Conservation (phyloP, 2,113 vertebrate genomes). For the Limnothrissa miodon region DNA sequence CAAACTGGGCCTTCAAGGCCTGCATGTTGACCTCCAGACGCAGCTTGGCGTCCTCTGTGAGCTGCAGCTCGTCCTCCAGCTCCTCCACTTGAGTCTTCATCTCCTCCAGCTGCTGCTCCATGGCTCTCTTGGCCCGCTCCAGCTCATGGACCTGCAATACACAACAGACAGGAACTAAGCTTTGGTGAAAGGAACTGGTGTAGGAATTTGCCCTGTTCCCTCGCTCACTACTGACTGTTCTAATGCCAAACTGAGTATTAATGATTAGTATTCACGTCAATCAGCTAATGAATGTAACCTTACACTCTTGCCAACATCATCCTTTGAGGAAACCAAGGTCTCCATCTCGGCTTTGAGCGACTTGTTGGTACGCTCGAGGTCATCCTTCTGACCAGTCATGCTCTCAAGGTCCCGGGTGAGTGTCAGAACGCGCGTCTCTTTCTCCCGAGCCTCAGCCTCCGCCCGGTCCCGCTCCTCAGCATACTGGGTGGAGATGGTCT, state of each 20-base stretch:
- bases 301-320: conserved; percentile 95
- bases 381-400: conserved; percentile 78
- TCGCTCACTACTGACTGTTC: not conserved
- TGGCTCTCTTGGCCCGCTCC: conserved; percentile 89
- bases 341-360: conserved; percentile 90
- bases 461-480: conserved; percentile 82
- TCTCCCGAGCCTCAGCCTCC: conserved; percentile 84
- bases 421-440: conserved; percentile 78
- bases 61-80: conserved; percentile 95
- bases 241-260: not conserved
- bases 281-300: conserved; percentile 88
- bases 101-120: conserved; percentile 96
- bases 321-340: conserved; percentile 92
- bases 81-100: conserved; percentile 95
- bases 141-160: conserved; percentile 90
- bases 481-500: conserved; percentile 70
- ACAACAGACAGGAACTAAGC: not conserved
- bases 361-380: conserved; percentile 89
- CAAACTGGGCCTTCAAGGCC: conserved; percentile 95
- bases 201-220: not conserved
- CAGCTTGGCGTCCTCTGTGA: conserved; percentile 94
- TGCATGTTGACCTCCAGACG: conserved; percentile 97
- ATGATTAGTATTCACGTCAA: conserved; percentile 82
- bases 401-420: conserved; percentile 84
- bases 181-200: not conserved